These are phyloP conservation scores for Hoplias malabaricus DNA, from an alignment of 2,113 vertebrate species.

Conservation along the genomic window DNA sequence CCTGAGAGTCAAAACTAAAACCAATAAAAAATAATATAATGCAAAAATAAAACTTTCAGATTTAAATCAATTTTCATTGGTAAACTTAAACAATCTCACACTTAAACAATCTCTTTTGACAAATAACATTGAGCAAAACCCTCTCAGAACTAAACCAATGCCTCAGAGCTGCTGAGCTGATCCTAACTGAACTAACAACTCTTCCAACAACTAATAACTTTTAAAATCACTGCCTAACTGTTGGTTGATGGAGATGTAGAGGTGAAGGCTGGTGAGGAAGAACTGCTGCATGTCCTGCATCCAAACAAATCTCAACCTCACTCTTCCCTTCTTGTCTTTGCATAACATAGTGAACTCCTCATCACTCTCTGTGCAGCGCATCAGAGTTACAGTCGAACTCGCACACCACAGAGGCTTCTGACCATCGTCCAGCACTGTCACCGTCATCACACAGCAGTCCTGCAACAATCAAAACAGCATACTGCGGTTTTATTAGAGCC, in stretches of 20 bases:
- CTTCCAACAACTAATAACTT: neutral
- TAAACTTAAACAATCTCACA: neutral
- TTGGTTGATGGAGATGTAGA: neutral
- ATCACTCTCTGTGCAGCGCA: neutral
- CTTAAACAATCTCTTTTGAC: neutral
- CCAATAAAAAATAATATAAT: neutral
- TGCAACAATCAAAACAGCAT: no score
- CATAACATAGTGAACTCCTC: slow-evolving; percentile 12
- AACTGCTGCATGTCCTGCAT: slow-evolving; percentile 31
- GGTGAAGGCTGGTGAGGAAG: slow-evolving; percentile 18
- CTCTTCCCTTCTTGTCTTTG: neutral
- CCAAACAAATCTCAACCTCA: slow-evolving; percentile 38
- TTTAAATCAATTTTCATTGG: neutral
- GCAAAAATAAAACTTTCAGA: neutral
- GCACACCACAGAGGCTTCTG: slow-evolving; percentile 42
- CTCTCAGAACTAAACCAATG: neutral
- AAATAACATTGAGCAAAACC: neutral
- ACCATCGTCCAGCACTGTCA: slow-evolving; percentile 37
- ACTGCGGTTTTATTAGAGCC: no score
- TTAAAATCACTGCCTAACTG: neutral
- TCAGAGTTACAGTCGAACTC: slow-evolving; percentile 4
- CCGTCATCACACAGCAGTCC: slow-evolving; percentile 42
- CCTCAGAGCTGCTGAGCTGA: neutral
- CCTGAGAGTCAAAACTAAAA: neutral
- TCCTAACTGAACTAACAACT: neutral